Evolutionary conservation across 1,140 invertebrate species (phyloP), one percentile per base, ranked within the genome.

Genomic region (Camponotus floridanus): DNA sequence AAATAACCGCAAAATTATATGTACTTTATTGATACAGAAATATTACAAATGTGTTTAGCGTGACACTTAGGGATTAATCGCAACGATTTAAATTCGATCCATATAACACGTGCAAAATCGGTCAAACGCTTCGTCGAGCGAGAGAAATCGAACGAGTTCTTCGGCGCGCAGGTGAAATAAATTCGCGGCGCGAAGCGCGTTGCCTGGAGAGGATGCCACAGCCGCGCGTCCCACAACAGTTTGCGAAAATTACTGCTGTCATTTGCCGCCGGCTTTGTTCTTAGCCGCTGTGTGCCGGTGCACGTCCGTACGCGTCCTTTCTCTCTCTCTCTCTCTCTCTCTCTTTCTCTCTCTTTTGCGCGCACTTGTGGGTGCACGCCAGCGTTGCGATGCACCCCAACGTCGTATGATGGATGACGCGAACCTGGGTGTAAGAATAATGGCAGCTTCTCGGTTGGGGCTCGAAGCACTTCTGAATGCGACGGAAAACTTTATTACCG

Each of bases 191-290:
- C 39, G 39, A 62, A 18, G 57, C 73, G 36, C 73, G 74, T 39
- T 39, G 76, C 76, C 26, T 21, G 33, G 21, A 64, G 73, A 78
- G 70, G 36, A 90, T 87, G 86, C 80, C 89, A 85, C 76, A 42
- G 45, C 74, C 79, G 85, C 88, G 88, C 86, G 89, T 89, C 88
- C 88, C 88, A 89, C 89, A 87, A 90, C 86, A 87, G 89, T 90
- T 90, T 90, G 89, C 89, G 89, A 90, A 90, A 90, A 90, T 90
- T 90, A 90, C 89, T 86, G 89, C 89, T 90, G 88, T 90, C 89
- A 90, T 90, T 90, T 90, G 89, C 89, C 88, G 83, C 86, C 79
- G 88, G 88, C 90, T 91, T 91, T 90, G 90, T 91, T 88, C 90
- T 90, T 88, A 88, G 65, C 59, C 55, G 79, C 68, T 71, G 79